Conservation (phyloP, 2,113 vertebrate genomes). For the Platysteira castanea region DNA sequence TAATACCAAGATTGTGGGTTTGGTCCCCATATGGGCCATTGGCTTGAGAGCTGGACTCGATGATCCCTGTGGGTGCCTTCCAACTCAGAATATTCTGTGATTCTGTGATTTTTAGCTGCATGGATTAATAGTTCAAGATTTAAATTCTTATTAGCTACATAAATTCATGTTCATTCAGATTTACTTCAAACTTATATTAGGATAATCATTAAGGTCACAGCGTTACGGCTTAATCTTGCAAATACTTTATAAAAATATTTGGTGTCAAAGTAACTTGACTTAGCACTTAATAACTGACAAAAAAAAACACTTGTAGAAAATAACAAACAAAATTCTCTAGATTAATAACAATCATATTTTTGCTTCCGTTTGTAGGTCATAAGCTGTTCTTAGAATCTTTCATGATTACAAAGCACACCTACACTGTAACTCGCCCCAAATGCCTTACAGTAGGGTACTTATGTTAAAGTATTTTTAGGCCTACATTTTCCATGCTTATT, state of each 20-base stretch:
- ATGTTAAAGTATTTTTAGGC: neutral
- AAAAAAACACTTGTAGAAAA: neutral
- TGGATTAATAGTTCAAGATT: neutral
- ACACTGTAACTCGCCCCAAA: neutral
- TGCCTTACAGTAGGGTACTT: neutral
- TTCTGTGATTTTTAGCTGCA: neutral
- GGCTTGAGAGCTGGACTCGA: no score
- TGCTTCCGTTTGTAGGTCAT: neutral
- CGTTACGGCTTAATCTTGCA: neutral
- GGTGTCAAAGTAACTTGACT: neutral
- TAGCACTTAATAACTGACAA: neutral
- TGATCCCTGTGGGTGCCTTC: neutral
- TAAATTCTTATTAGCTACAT: neutral
- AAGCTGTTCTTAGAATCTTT: neutral
- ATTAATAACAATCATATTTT: neutral
- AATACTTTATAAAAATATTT: neutral
- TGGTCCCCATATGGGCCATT: accelerated
- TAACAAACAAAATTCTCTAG: neutral
- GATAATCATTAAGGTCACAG: neutral
- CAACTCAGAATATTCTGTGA: neutral
- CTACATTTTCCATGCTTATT: neutral
- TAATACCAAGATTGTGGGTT: neutral
- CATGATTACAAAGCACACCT: neutral
- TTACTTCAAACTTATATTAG: neutral
- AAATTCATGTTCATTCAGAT: neutral